Evolutionary conservation across 2,888 invertebrate genomes (phyloP).

Genomic region (Mesorhabditis sp.): DNA sequence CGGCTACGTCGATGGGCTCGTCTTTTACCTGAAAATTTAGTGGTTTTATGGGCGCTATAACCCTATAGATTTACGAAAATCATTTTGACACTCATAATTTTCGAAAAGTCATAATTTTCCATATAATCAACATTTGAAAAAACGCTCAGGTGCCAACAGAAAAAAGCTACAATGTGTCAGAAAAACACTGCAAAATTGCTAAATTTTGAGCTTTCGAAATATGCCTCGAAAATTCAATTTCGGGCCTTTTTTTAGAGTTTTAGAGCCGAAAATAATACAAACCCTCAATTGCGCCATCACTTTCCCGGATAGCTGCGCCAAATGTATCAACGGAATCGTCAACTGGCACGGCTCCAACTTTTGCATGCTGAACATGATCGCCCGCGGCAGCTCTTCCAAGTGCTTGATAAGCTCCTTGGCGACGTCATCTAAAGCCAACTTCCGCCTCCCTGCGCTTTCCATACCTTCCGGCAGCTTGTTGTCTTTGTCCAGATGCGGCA

Average conservation of each 20-base stretch:
- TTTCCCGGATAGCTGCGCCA: conserved; percentile 35
- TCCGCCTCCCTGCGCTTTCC: background rate
- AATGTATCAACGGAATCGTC: conserved; percentile 39
- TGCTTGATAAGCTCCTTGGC: background rate
- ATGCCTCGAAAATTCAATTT: conserved; percentile 16
- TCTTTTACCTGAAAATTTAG: background rate
- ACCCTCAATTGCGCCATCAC: conserved; percentile 35
- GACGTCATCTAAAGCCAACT: background rate
- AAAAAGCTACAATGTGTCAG: background rate
- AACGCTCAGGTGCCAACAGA: no score
- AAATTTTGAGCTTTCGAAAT: conserved; percentile 15
- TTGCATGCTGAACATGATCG: conserved; percentile 18
- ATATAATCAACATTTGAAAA: no score
- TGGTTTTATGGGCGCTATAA: no score
- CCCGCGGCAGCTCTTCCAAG: conserved; percentile 12
- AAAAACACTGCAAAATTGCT: background rate
- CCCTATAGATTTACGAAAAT: no score
- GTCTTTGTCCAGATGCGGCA: conserved; percentile 23
- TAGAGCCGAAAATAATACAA: no score
- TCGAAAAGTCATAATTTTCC: no score
- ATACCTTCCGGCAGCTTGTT: conserved; percentile 19
- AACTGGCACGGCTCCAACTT: conserved; percentile 42
- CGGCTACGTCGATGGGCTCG: conserved; percentile 26
- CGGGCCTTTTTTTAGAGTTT: conserved; percentile 21
- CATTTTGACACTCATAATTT: no score